Evolutionary conservation across 2,113 vertebrate genomes (phyloP).

Genomic region (Zosterops pallidus): DNA sequence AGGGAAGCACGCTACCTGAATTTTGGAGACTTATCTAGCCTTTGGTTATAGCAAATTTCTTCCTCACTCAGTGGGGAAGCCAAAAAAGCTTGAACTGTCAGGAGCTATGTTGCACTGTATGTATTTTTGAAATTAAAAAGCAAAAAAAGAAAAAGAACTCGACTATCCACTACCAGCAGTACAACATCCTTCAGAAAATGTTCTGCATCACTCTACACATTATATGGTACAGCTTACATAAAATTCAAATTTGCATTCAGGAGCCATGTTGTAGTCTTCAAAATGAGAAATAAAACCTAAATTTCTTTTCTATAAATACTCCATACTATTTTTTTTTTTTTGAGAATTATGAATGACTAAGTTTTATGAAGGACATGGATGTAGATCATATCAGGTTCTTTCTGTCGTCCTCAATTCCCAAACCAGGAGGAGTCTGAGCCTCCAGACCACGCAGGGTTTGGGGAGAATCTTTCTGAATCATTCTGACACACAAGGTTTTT

Average conservation of each 20-base stretch:
- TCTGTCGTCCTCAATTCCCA: background rate
- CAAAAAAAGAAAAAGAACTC: too few species aligned
- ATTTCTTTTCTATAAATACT: background rate
- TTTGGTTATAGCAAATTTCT: background rate
- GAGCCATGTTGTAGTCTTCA: background rate
- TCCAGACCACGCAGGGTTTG: background rate
- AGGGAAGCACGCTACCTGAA: background rate
- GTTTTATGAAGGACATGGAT: background rate
- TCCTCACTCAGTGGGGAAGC: background rate
- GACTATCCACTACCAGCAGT: background rate
- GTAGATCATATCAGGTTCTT: background rate
- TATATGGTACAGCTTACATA: background rate
- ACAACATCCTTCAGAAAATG: background rate
- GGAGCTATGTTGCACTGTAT: background rate
- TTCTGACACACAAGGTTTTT: background rate
- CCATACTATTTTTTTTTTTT: background rate
- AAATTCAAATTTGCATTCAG: background rate
- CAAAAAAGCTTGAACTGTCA: background rate
- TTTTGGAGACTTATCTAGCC: background rate
- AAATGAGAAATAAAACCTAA: background rate
- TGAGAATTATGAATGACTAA: background rate
- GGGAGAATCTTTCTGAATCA: background rate
- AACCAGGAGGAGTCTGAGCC: background rate
- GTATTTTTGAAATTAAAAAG: background rate
- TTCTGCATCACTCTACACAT: background rate